Base-by-base conservation (phyloP, 2,113 vertebrate genomes). In the Terrapene triunguis region DNA sequence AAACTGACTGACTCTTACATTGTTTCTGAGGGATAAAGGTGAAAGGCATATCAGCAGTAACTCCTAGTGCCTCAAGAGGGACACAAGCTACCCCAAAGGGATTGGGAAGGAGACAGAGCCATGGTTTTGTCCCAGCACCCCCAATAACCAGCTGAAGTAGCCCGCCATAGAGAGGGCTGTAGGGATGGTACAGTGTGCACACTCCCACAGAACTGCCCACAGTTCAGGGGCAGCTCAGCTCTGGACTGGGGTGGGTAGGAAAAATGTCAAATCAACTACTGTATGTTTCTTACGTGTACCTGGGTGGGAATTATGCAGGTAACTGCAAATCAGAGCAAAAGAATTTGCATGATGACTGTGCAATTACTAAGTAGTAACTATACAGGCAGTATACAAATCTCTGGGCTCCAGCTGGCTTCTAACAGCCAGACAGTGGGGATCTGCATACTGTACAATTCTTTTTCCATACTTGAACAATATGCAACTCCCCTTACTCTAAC, bases 151-250 rank as follows among this genome's bases (percentile, higher is more conserved):
- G 55, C 44, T 27, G n/a, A 50, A 69, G 89, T 62, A 62, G 35
- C 8, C 65, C 55, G 53, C 42, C 57, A 69, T 84, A 5, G 9
- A 74, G 22, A 4, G 32, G 84, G 27, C 27, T 0, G 6, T 32
- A 1, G 57, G n/a, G 80, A 69, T 82, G 82, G 91, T 80, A 8
- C 85, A 89, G 48, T 17, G 21, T 65, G 42, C 1, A 1, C 22
- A 78, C 2, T 44, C 7, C 8, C 27, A 51, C 55, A 80, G 83
- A 84, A 80, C 29, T 74, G 84, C 62, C 88, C 72, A 78, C 38
- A 94, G 21, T 9, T 82, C 55, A 88, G 85, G 81, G 88, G 48
- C 53, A 96, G 50, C 76, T 82, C 92, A 87, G n/a, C 9, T 35
- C 38, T 84, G 53, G 44, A 78, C 16, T 44, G 10, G 4, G 54